These are phyloP conservation scores for Charadrius vociferus DNA, from an alignment of 2,113 vertebrate genomes.

Conservation along the genomic window DNA sequence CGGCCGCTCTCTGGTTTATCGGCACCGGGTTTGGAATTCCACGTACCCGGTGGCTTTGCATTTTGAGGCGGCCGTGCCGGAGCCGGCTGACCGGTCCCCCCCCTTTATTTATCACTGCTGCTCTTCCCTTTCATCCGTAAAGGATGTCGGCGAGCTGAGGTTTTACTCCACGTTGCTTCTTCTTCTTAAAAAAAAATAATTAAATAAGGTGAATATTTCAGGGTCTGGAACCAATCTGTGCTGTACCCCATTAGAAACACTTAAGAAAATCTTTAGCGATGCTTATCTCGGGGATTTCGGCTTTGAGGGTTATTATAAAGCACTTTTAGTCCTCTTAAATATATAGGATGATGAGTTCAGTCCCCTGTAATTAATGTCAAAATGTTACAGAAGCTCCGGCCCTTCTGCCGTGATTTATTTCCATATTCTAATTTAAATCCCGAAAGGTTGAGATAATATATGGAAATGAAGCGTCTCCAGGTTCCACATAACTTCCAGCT, in stretches of 20 bases:
- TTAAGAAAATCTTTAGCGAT: background rate
- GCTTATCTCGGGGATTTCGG: background rate
- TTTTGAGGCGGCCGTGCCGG: background rate
- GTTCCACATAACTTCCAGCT: background rate
- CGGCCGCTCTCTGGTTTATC: background rate
- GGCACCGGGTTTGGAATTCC: background rate
- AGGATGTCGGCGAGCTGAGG: fast-evolving
- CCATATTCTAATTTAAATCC: slow-evolving; percentile 27
- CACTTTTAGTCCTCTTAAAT: background rate
- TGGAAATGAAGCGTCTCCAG: slow-evolving; percentile 16
- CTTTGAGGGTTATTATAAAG: background rate
- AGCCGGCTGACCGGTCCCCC: too few relatives aligned
- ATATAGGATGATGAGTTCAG: slow-evolving; percentile 18
- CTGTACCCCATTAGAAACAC: background rate
- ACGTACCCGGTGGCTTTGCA: fast-evolving
- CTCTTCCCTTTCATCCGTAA: background rate
- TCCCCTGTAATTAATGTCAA: slow-evolving; percentile 48
- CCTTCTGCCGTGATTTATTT: slow-evolving; percentile 39
- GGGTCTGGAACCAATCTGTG: background rate
- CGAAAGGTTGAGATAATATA: slow-evolving; percentile 34
- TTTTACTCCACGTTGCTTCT: background rate
- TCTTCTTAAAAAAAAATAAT: background rate
- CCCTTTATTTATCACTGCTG: fast-evolving
- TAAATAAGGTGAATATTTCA: background rate
- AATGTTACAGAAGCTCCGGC: slow-evolving; percentile 4